Conservation (phyloP, 2,888 invertebrate genomes). For the Brachynemurus nebulosus region DNA sequence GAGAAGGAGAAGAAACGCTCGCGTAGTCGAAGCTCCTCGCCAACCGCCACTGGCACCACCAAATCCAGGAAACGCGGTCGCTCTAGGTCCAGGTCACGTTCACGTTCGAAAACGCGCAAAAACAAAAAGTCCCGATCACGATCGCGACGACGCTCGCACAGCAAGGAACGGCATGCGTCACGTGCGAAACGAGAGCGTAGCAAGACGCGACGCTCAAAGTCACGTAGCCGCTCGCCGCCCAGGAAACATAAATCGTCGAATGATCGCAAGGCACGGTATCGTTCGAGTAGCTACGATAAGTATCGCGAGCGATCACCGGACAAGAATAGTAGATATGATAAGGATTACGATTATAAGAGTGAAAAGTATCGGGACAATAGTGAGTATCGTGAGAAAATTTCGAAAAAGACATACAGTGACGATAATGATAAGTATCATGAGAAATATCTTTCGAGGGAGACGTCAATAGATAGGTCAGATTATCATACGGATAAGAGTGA, state of each 20-base stretch:
- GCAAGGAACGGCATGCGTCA: constrained; percentile 10
- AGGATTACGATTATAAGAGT: constrained; percentile 1
- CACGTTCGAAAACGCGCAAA: background rate
- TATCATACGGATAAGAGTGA: background rate
- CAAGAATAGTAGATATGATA: background rate
- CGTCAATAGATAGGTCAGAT: constrained; percentile 1
- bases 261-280: constrained; percentile 4
- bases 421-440: background rate
- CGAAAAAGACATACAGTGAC: background rate
- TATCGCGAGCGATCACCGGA: constrained; percentile 2
- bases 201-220: constrained; percentile 2
- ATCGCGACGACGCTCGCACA: constrained; percentile 27
- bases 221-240: constrained; percentile 16
- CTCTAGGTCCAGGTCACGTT: constrained; percentile 6
- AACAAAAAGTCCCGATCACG: constrained; percentile 20
- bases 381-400: constrained; percentile 3
- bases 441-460: background rate
- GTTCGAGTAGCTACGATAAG: constrained; percentile 6
- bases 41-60: constrained; percentile 24
- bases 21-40: constrained; percentile 30
- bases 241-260: constrained; percentile 30
- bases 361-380: constrained; percentile 2
- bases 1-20: constrained; percentile 30
- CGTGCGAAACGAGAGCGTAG: background rate
- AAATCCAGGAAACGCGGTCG: constrained; percentile 21